Evolutionary conservation across 1,140 invertebrate species (phyloP), one percentile per base, ranked within the genome.

Genomic region (Drosophila pseudoobscura): DNA sequence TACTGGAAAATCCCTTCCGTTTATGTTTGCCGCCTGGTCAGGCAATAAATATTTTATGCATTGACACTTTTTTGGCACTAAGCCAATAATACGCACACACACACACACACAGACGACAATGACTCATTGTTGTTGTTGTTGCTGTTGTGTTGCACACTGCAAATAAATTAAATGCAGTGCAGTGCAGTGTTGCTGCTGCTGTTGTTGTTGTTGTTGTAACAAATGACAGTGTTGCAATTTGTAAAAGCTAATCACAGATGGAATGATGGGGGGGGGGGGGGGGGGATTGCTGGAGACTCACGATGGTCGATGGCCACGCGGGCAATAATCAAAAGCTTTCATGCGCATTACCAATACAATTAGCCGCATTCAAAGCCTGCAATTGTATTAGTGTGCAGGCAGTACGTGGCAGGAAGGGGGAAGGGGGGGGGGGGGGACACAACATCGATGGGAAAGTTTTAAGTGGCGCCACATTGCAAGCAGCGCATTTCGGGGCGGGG

Each of bases 211-310:
- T 44, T 73, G 41, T 43, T 64, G 75, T 77, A 63, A 85, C 80
- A 84, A 84, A 84, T 73, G 80, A 84, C 80, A 85, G 57, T 78
- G 73, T 87, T 65, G 78, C 82, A 85, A 87, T 85, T 80, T 82
- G 82, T 78, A 64, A 75, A 71, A 69, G 68, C 82, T 85, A 80
- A 87, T 85, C 82, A 87, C 72, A 80, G 70, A 74, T 74, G 71
- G 70, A 49, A 63, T 31, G 20, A 13, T 35, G 49, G 41, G 50
- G 49, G 39, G 22, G 49, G 50, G 22, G 9, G 39, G 39, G 22
- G 24, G n/a, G 45, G 11, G 9, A n/a, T n/a, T n/a, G n/a, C 7
- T 44, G 22, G 59, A 46, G 49, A 31, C 63, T 50, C 64, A 43
- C 54, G 60, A 74, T 56, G 71, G 43, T 11, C 49, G 20, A 20